phyloP scores from a whole-genome alignment of 2,797 vertebrate species.

The Karalla daura region DNA sequence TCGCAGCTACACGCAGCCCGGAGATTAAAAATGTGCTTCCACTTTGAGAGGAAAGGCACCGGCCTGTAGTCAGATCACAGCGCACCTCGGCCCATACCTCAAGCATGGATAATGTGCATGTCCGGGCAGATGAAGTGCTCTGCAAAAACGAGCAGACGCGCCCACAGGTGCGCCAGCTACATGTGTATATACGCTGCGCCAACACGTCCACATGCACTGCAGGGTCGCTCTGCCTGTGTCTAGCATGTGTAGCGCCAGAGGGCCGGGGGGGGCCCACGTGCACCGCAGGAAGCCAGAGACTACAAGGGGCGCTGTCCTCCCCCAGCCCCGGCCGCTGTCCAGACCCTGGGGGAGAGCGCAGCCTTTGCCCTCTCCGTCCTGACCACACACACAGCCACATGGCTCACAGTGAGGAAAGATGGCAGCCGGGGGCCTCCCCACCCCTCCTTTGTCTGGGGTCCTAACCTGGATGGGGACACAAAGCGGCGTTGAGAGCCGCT shows the following conservation, averaged over 20 bases:
- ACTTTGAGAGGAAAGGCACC: no score
- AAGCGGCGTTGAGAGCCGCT: constrained; percentile 36
- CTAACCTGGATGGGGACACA: constrained; percentile 62
- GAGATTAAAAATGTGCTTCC: no score
- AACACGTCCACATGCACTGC: constrained; percentile 9
- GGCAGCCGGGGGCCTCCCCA: constrained; percentile 15
- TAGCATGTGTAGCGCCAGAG: constrained; percentile 26
- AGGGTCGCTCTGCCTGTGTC: no score
- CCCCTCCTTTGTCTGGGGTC: constrained; percentile 47
- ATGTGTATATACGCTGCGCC: constrained; percentile 1
- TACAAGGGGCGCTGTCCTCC: constrained; percentile 56
- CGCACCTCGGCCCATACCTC: no score
- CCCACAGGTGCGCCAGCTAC: constrained; percentile 36
- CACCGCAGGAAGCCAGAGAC: constrained; percentile 69
- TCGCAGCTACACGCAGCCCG: no score
- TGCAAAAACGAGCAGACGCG: not conserved
- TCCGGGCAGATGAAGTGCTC: constrained; percentile 7
- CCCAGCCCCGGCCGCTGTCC: constrained; percentile 52
- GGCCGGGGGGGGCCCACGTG: constrained; percentile 17
- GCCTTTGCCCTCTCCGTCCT: constrained; percentile 40
- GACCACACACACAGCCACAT: constrained; percentile 45
- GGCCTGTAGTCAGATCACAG: no score
- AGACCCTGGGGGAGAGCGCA: constrained; percentile 38
- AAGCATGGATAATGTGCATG: no score
- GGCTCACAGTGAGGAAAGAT: constrained; percentile 51